These are phyloP conservation scores for Halichoeres trimaculatus DNA, from an alignment of 2,113 vertebrate genomes.

Conservation along the genomic window DNA sequence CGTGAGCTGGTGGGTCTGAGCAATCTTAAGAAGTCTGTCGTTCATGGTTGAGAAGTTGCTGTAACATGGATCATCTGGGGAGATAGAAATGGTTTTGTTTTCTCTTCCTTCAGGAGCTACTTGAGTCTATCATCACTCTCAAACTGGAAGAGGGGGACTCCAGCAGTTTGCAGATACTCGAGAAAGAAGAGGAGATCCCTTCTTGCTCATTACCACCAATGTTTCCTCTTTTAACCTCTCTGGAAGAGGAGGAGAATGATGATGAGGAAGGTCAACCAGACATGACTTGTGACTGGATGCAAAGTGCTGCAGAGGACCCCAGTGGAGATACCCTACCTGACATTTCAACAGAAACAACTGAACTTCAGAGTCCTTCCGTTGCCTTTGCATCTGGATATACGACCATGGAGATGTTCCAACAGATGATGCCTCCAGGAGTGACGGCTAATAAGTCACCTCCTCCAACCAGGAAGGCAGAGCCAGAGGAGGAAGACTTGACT, in stretches of 20 bases:
- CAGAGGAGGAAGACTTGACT: constrained; percentile 5
- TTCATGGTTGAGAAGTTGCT: no score
- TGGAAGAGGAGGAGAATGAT: constrained; percentile 1
- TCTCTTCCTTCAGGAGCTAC: constrained; percentile 59
- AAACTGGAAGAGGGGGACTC: constrained; percentile 70
- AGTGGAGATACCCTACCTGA: background rate
- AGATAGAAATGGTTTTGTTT: background rate
- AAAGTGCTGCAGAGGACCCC: background rate
- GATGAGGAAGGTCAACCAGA: background rate
- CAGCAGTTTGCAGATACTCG: constrained; percentile 74
- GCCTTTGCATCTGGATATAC: constrained; percentile 80
- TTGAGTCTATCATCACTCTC: constrained; percentile 47
- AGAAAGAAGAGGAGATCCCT: constrained; percentile 36
- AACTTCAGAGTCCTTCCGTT: constrained; percentile 8
- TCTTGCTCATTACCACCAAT: background rate
- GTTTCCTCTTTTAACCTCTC: background rate
- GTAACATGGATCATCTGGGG: no score
- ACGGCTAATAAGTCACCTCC: background rate
- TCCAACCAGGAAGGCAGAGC: background rate
- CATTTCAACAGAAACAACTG: background rate
- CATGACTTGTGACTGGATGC: background rate
- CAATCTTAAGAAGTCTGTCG: no score
- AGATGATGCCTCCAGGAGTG: constrained; percentile 28
- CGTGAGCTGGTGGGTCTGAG: constrained; percentile 57
- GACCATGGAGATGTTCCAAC: constrained; percentile 85